Evolutionary conservation across 2,888 invertebrate genomes (phyloP).

Genomic region (Pyralis farinalis): DNA sequence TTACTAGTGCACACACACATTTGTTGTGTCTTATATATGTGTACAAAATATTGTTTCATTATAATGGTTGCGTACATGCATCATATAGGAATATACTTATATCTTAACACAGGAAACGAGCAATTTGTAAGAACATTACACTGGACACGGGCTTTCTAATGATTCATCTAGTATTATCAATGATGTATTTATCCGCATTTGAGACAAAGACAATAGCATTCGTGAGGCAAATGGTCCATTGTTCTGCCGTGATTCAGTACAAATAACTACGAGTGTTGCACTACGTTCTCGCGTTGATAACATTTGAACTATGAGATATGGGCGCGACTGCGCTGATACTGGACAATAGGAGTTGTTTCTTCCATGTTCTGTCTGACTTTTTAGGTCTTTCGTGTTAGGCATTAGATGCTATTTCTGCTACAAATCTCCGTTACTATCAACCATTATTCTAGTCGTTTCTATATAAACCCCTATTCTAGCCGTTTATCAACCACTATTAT

Average conservation of each 20-base stretch:
- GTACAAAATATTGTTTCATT: too few relatives aligned
- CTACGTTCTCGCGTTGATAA: background rate
- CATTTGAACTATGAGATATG: background rate
- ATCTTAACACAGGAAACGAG: too few relatives aligned
- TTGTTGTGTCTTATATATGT: too few relatives aligned
- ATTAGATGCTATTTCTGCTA: too few relatives aligned
- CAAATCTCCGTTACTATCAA: too few relatives aligned
- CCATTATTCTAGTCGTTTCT: too few relatives aligned
- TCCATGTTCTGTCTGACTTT: background rate
- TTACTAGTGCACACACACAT: too few relatives aligned
- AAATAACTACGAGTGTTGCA: background rate
- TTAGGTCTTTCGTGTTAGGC: too few relatives aligned
- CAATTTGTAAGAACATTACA: constrained; percentile 2
- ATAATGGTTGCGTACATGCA: too few relatives aligned
- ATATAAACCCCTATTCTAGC: too few relatives aligned
- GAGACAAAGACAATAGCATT: constrained; percentile 30
- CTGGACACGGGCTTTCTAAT: background rate
- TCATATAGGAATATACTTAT: too few relatives aligned
- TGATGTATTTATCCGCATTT: constrained; percentile 27
- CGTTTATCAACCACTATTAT: too few relatives aligned
- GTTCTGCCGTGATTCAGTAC: constrained; percentile 28
- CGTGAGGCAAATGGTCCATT: constrained; percentile 33
- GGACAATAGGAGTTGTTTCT: background rate
- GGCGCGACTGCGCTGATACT: background rate
- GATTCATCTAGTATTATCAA: constrained; percentile 16